phyloP scores from a whole-genome alignment of 2,113 vertebrate genomes.

The Rafetus swinhoei region DNA sequence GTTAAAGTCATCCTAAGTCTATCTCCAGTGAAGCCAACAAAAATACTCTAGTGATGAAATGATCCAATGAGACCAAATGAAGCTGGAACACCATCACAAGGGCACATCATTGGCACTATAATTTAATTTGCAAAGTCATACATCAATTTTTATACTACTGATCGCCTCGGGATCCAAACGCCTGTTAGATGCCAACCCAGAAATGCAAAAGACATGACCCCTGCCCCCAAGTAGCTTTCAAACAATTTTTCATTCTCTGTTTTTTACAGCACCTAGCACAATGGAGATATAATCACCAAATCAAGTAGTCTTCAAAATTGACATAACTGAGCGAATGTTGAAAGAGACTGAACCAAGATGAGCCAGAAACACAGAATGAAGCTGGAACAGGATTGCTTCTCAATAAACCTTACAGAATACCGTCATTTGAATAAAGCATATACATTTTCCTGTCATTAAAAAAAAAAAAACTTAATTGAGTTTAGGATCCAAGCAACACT shows the following conservation, averaged over 20 bases:
- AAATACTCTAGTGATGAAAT: no score
- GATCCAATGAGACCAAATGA: not conserved
- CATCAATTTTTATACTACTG: not conserved
- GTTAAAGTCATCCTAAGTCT: not conserved
- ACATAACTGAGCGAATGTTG: no score
- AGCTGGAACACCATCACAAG: not conserved
- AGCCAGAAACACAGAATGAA: no score
- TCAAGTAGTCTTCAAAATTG: no score
- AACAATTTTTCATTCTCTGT: not conserved
- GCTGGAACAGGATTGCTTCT: no score
- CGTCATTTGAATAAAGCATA: no score
- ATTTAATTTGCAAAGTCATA: not conserved
- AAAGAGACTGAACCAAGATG: no score
- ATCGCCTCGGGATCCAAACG: not conserved
- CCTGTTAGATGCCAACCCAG: not conserved
- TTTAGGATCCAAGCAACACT: no score
- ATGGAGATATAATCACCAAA: no score
- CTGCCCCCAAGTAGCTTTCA: not conserved
- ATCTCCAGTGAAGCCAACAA: not conserved
- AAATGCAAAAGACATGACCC: not conserved
- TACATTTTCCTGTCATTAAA: no score
- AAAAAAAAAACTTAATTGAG: no score
- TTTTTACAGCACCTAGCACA: not conserved
- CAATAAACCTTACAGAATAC: no score
- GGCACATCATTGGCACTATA: not conserved